Percentiles rank a stretch among this genome's conserved stretches.
Conservation (phyloP, 2,797 vertebrate genomes). For the Gymnopithys bicolor region DNA sequence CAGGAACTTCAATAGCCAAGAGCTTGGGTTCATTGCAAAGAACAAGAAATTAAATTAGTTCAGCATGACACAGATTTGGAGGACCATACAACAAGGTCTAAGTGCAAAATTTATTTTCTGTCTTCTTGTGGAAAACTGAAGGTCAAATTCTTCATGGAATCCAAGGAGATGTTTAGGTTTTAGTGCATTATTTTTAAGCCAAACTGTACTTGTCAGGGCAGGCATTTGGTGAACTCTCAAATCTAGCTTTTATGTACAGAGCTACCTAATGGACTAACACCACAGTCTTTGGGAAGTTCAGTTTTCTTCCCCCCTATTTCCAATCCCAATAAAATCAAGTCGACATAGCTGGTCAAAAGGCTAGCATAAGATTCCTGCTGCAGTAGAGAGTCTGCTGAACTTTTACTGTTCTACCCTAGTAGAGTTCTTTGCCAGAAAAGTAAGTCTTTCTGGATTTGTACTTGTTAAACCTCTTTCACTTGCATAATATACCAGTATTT, state of each 20-base stretch:
- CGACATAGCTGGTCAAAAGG: background rate
- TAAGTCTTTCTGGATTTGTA: background rate
- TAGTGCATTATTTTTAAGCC: background rate
- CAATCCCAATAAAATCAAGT: background rate
- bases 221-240: background rate
- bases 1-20: background rate
- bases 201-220: background rate
- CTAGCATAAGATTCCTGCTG: background rate
- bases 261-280: background rate
- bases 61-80: background rate
- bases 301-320: background rate
- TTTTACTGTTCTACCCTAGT: background rate
- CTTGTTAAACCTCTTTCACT: background rate
- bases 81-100: background rate
- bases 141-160: background rate
- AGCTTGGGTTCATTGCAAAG: background rate
- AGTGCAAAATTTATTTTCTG: background rate
- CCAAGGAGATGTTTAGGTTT: background rate
- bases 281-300: background rate
- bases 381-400: background rate
- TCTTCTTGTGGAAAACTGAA: background rate
- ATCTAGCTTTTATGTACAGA: background rate
- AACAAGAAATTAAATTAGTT: background rate
- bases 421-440: background rate
- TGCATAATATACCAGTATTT: background rate